These are phyloP conservation scores for Drosophila navojoa DNA, from an alignment of 1,140 invertebrate genomes.

Conservation along the genomic window DNA sequence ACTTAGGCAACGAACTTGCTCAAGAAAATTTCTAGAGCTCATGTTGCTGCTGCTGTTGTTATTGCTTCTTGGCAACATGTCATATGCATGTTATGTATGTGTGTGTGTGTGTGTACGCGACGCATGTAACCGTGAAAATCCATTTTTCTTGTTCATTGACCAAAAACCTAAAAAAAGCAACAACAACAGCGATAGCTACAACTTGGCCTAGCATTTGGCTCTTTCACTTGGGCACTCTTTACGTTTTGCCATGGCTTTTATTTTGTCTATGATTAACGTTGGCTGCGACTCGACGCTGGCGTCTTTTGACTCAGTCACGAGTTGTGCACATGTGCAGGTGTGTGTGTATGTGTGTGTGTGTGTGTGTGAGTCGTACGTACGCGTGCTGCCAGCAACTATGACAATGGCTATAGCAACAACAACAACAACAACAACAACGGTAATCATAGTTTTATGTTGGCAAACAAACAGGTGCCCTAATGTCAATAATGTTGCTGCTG, in stretches of 20 bases:
- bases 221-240: conserved; percentile 34
- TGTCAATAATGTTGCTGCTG: conserved; percentile 70
- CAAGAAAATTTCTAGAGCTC: conserved; percentile 18
- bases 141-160: conserved; percentile 82
- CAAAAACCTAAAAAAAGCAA: conserved; percentile 48
- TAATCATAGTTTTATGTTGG: conserved; percentile 77
- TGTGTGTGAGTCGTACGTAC: conserved; percentile 37
- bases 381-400: conserved; percentile 45
- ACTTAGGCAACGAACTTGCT: conserved; percentile 81
- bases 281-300: conserved; percentile 48
- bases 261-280: conserved; percentile 71
- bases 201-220: conserved; percentile 41
- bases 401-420: conserved; percentile 34
- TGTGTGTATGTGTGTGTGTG: conserved; percentile 13
- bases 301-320: conserved; percentile 43
- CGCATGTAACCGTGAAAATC: conserved; percentile 81
- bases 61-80: conserved; percentile 38
- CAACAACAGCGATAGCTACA: conserved; percentile 31
- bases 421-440: conserved; percentile 55
- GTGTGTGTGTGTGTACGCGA: conserved; percentile 30
- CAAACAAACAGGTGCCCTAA: conserved; percentile 79
- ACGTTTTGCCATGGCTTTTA: conserved; percentile 24
- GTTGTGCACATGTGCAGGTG: conserved; percentile 28
- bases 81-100: conserved; percentile 39
- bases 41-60: conserved; percentile 4